Conservation (phyloP, 2,888 invertebrate genomes). For the Diploptera punctata region DNA sequence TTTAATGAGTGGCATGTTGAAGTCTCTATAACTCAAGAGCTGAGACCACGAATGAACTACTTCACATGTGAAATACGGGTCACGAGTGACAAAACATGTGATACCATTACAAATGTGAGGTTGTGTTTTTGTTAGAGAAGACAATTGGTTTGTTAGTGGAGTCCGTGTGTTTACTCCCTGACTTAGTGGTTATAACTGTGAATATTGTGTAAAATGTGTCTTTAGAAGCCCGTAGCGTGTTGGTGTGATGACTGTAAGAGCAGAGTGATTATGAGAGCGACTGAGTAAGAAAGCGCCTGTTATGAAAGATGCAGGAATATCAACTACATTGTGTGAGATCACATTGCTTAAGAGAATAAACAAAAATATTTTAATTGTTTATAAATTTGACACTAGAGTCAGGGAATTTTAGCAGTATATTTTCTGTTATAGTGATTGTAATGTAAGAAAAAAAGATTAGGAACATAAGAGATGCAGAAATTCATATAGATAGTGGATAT, state of each 20-base stretch:
- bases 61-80: slow-evolving; percentile 28
- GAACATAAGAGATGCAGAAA: too few species aligned
- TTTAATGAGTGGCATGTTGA: too few species aligned
- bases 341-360: slow-evolving; percentile 36
- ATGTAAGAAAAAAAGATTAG: too few species aligned
- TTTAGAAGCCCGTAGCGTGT: slow-evolving; percentile 10
- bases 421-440: too few species aligned
- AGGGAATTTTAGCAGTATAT: not conserved
- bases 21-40: too few species aligned
- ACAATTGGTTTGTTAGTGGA: slow-evolving; percentile 7
- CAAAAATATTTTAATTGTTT: slow-evolving; percentile 40
- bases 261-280: not conserved
- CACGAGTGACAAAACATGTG: slow-evolving; percentile 7
- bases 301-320: not conserved
- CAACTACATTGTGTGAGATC: slow-evolving; percentile 28
- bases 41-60: not conserved
- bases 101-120: slow-evolving; percentile 23
- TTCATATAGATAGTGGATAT: too few species aligned
- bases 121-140: slow-evolving; percentile 12
- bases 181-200: slow-evolving; percentile 18
- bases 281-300: not conserved
- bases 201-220: slow-evolving; percentile 25
- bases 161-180: slow-evolving; percentile 23
- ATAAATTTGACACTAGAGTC: slow-evolving; percentile 5
- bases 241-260: not conserved